Percentiles rank a stretch among this genome's conserved stretches.
Conservation (phyloP, 2,113 vertebrate species). For the Bubo bubo region DNA sequence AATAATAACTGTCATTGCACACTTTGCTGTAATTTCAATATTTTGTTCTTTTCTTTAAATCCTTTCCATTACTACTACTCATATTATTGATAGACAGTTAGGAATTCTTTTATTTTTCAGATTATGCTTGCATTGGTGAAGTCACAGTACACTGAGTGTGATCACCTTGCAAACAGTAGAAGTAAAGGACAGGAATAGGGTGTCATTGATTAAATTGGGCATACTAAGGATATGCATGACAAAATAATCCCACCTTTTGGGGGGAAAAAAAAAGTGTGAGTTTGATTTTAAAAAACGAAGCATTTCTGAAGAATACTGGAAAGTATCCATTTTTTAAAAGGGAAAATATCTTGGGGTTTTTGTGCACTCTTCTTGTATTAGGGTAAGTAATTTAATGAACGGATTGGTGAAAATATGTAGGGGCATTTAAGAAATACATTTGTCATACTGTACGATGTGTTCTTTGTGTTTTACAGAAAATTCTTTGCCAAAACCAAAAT, state of each 20-base stretch:
- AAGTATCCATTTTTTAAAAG: neutral
- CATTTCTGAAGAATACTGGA: neutral
- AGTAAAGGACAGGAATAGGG: neutral
- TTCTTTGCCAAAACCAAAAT: constrained; percentile 95
- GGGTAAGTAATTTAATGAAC: constrained; percentile 6
- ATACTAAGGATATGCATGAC: neutral
- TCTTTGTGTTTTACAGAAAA: constrained; percentile 87
- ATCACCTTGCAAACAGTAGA: neutral
- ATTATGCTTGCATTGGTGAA: neutral
- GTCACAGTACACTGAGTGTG: neutral
- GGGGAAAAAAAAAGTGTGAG: neutral
- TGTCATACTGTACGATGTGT: constrained; percentile 48
- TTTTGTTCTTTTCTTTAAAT: neutral
- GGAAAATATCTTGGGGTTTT: neutral
- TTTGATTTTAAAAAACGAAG: neutral
- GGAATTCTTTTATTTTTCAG: neutral
- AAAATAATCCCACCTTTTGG: neutral
- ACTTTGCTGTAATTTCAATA: neutral
- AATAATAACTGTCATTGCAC: neutral
- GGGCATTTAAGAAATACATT: constrained; percentile 24
- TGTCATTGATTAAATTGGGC: neutral
- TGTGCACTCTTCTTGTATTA: neutral
- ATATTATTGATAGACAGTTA: neutral
- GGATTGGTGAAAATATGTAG: neutral
- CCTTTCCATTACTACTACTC: neutral